phyloP scores from a whole-genome alignment of 2,888 invertebrate genomes.

The Megastigmus dorsalis region DNA sequence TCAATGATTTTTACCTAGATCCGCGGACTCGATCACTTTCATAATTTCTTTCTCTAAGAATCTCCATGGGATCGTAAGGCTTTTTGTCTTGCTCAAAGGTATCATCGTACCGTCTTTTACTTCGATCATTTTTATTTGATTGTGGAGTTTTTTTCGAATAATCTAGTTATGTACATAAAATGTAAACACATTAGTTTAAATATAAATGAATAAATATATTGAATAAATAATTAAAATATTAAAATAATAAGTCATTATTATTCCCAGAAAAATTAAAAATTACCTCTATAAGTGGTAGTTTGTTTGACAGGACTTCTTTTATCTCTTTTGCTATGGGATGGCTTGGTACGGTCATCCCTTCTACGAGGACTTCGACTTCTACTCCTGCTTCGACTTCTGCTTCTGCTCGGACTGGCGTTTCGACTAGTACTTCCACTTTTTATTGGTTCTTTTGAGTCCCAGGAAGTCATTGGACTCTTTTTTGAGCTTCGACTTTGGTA shows the following conservation, averaged over 20 bases:
- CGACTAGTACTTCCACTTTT: conserved; percentile 52
- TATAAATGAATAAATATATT: too few species aligned
- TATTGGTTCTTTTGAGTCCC: conserved; percentile 42
- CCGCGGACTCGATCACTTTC: conserved; percentile 45
- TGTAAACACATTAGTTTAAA: not conserved
- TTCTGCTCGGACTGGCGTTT: conserved; percentile 65
- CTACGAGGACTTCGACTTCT: conserved; percentile 67
- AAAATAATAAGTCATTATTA: too few species aligned
- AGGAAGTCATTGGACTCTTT: conserved; percentile 45
- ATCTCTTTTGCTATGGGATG: conserved; percentile 62
- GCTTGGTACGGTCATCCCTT: conserved; percentile 59
- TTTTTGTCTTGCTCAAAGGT: conserved; percentile 61
- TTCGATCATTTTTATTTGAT: conserved; percentile 59
- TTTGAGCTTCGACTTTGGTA: conserved; percentile 43
- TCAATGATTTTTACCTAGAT: conserved; percentile 34
- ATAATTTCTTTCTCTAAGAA: conserved; percentile 65
- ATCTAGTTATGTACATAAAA: conserved; percentile 22
- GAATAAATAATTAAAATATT: not conserved
- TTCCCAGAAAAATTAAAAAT: not conserved
- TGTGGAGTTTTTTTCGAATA: conserved; percentile 39
- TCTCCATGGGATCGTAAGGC: conserved; percentile 68
- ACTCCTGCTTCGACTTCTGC: conserved; percentile 70
- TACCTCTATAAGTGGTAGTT: conserved; percentile 42
- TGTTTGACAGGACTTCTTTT: conserved; percentile 65
- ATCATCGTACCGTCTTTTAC: conserved; percentile 60